These are phyloP conservation scores for Zosterops borbonicus DNA, from an alignment of 2,113 vertebrate genomes.

Conservation along the genomic window DNA sequence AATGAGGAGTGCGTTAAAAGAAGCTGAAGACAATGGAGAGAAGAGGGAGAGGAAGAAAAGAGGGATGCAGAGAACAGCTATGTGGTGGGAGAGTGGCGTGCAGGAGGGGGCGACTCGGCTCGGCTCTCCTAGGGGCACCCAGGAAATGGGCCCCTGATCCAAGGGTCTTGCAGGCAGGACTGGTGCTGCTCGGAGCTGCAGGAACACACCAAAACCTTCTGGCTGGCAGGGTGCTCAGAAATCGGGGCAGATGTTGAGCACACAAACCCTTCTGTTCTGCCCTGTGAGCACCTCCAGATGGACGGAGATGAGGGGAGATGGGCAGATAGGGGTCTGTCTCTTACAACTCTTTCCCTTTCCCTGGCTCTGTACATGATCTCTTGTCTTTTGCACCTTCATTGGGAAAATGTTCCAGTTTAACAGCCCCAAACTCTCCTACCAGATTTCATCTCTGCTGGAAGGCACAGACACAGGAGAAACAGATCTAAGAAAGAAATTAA, in stretches of 20 bases:
- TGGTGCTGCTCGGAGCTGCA: neutral
- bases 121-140: neutral
- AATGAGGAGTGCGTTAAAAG: neutral
- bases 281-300: neutral
- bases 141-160: neutral
- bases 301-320: neutral
- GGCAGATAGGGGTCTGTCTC: neutral
- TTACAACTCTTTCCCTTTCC: neutral
- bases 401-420: neutral
- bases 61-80: neutral
- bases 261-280: neutral
- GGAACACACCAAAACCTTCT: neutral
- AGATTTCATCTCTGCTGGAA: neutral
- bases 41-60: neutral
- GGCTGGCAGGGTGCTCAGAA: neutral
- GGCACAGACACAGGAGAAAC: neutral
- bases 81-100: neutral
- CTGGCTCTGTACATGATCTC: neutral
- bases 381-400: neutral
- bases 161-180: neutral
- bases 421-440: neutral
- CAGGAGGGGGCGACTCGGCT: neutral
- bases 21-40: neutral
- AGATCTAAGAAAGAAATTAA: neutral
- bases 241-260: neutral